phyloP scores from a whole-genome alignment of 1,140 invertebrate species.

The Drosophila eugracilis region DNA sequence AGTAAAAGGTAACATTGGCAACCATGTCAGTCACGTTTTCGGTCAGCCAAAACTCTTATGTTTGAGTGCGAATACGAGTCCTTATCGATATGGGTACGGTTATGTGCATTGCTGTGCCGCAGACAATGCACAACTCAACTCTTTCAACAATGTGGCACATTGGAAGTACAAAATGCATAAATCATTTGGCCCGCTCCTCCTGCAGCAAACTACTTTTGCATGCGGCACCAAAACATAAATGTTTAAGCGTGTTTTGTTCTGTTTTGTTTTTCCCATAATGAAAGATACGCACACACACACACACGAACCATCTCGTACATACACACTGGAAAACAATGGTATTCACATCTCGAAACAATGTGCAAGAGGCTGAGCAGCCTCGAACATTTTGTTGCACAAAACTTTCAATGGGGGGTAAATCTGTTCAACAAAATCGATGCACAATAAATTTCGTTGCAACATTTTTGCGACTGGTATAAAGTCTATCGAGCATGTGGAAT shows the following conservation, averaged over 20 bases:
- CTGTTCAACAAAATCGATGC: conserved; percentile 66
- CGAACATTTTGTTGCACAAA: conserved; percentile 61
- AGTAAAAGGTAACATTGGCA: neutral
- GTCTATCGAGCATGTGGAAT: conserved; percentile 54
- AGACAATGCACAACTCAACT: conserved; percentile 43
- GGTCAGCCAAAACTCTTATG: conserved; percentile 16
- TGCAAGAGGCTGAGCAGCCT: conserved; percentile 46
- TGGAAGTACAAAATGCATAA: conserved; percentile 69
- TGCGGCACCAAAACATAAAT: conserved; percentile 63
- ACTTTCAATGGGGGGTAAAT: conserved; percentile 49
- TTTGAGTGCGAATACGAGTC: neutral
- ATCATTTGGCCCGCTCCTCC: conserved; percentile 52
- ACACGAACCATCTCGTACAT: too few species aligned
- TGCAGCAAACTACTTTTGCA: conserved; percentile 51
- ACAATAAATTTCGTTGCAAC: conserved; percentile 68
- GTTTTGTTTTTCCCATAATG: conserved; percentile 51
- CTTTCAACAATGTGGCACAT: conserved; percentile 75
- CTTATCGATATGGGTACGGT: conserved; percentile 19
- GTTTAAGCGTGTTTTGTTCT: conserved; percentile 66
- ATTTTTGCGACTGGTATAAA: conserved; percentile 57
- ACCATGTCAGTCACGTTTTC: conserved; percentile 37
- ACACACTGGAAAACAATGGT: conserved; percentile 22
- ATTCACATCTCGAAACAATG: conserved; percentile 58
- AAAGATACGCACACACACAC: conserved; percentile 40
- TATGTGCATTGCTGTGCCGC: conserved; percentile 11